Base-by-base conservation (phyloP, 1,140 invertebrate genomes). In the Babylonia areolata region DNA sequence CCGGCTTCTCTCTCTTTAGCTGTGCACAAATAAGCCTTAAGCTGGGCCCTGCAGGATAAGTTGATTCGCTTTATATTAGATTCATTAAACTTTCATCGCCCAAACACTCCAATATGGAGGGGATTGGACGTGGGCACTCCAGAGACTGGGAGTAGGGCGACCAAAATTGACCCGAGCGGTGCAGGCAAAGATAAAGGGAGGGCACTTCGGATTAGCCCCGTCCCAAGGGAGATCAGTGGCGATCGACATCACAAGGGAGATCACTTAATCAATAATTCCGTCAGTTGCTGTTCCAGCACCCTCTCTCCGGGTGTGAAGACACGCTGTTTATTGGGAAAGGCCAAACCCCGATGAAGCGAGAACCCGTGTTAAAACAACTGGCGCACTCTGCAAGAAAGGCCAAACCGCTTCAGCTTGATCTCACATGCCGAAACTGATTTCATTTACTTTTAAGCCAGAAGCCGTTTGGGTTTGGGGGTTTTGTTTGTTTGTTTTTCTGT, bases 21-120 rank as follows among this genome's bases (percentile, higher is more conserved):
- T 82, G 54, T 77, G 51, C 79, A 82, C 85, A 86, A 86, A 82
- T 86, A 86, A 81, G 80, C 64, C 85, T 81, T 86, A 86, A 86
- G 81, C 85, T 73, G 64, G 31, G 85, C 39, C 46, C 71, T 31
- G 69, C 39, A 80, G 77, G 85, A 86, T 86, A 86, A 86, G 85
- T 86, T 86, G 80, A 86, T 86, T 86, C 85, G 85, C 85, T 86
- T 86, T 86, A 86, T 86, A 86, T 86, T 86, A 86, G 79, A 86
- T 86, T 86, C 85, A 86, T 86, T 86, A 86, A 86, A 86, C 71
- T 86, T 86, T 86, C 85, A 86, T 86, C 80, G 77, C 85, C 80
- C 79, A 86, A 82, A 82, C 85, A 82, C 85, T 86, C 81, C 79
- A 86, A 81, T 86, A 86, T 86, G 85, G 78, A 86, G 42, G 46